Base-by-base conservation (phyloP, 1,140 invertebrate species). In the Ceratosolen fusciceps region DNA sequence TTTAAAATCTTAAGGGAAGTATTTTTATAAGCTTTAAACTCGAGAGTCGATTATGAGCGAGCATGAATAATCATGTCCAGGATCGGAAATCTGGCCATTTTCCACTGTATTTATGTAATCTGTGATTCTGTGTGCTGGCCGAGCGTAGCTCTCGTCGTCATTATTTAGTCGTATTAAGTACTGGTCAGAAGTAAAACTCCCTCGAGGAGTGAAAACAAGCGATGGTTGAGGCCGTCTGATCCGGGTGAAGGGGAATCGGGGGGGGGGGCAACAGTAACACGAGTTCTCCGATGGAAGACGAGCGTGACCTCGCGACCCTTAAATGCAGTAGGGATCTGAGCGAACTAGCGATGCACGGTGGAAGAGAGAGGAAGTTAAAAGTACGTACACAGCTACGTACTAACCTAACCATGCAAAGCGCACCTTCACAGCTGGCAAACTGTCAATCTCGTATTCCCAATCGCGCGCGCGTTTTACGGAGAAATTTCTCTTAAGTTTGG, bases 361-460 rank as follows among this genome's bases (percentile, higher is more conserved):
- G 39, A 34, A 73, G 34, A 60, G 56, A 74, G 49, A 72, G 10
- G 43, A 10, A 58, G 31, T 24, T 2, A 24, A 29, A 29, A 29
- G 29, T 29, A 60, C 4, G 29, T 60, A 24, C 4, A 26, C 29
- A 24, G n/a, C 5, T 31, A 26, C 31, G 1, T 10, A 62, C 79
- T 86, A 86, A 86, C 85, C 83, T 87, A 84, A 86, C 83, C 82
- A 62, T 79, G 80, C 80, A 81, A 29, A 83, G 9, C 37, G 56
- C 52, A 52, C 67, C 65, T 56, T 70, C 56, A 85, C 84, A 87
- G 86, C 85, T 87, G 86, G 85, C 85, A 86, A 83, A 85, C 81
- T 86, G 82, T 86, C 85, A 85, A 83, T 80, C 81, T 47, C 74
- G 43, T 24, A 56, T 70, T n/a, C 78, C 14, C 29, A 16, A 26